These are phyloP conservation scores for Harpegnathos saltator DNA, from an alignment of 1,140 invertebrate genomes.

Conservation along the genomic window DNA sequence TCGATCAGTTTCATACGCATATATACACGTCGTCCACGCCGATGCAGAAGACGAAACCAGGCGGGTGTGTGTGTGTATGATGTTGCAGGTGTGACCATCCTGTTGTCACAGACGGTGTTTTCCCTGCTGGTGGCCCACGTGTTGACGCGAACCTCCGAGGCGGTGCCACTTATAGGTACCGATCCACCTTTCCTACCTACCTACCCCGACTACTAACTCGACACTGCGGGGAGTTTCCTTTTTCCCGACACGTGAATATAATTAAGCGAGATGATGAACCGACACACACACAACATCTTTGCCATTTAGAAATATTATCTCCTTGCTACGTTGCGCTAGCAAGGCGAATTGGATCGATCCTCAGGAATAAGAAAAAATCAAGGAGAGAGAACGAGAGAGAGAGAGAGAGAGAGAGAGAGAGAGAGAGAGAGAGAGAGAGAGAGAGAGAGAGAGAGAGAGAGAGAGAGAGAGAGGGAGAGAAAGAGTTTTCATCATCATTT, in stretches of 20 bases:
- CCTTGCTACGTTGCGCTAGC: too few species aligned
- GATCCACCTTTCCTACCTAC: slow-evolving; percentile 71
- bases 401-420: background rate
- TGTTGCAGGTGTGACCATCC: slow-evolving; percentile 99
- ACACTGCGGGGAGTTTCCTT: slow-evolving; percentile 37
- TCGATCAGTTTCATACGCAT: slow-evolving; percentile 57
- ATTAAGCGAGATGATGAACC: background rate
- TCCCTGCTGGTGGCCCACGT: slow-evolving; percentile 98
- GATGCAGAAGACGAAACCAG: slow-evolving; percentile 71
- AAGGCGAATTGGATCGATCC: background rate
- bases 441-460: background rate
- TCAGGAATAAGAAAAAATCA: background rate
- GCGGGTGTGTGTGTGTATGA: slow-evolving; percentile 83
- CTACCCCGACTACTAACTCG: slow-evolving; percentile 38
- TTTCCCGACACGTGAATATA: background rate
- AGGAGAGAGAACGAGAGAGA: background rate
- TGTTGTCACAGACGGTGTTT: slow-evolving; percentile 99
- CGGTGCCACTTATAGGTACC: slow-evolving; percentile 98
- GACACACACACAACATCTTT: background rate
- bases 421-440: background rate
- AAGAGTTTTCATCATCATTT: background rate
- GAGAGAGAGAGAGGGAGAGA: too few species aligned
- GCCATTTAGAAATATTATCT: background rate
- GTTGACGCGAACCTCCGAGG: slow-evolving; percentile 98
- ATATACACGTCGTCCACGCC: slow-evolving; percentile 78